These are phyloP conservation scores for Harpegnathos saltator DNA, from an alignment of 1,140 invertebrate species.

Conservation along the genomic window DNA sequence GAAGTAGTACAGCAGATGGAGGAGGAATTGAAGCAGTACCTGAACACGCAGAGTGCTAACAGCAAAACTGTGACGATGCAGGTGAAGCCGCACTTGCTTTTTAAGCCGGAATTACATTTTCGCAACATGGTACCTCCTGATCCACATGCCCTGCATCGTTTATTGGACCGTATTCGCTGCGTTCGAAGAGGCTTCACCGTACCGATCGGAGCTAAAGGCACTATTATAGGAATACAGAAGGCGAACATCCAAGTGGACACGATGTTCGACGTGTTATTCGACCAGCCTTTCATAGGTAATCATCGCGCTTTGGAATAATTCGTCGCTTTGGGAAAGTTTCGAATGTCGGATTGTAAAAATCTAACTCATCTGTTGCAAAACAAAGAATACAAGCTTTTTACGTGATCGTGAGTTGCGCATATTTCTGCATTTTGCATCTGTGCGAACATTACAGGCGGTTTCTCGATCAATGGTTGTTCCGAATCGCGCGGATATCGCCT, in stretches of 20 bases:
- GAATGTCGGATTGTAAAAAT: background rate
- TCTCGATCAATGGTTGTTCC: slow-evolving; percentile 86
- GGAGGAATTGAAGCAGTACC: slow-evolving; percentile 85
- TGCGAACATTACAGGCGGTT: slow-evolving; percentile 86
- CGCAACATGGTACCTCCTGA: slow-evolving; percentile 89
- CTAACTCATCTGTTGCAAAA: no score
- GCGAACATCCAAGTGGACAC: slow-evolving; percentile 85
- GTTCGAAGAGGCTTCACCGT: slow-evolving; percentile 91
- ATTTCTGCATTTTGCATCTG: background rate
- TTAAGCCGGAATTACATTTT: slow-evolving; percentile 79
- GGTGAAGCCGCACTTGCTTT: slow-evolving; percentile 92
- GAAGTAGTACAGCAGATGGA: slow-evolving; percentile 89
- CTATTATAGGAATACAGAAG: slow-evolving; percentile 90
- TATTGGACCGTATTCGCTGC: slow-evolving; percentile 95
- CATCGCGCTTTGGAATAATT: background rate
- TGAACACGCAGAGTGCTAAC: slow-evolving; percentile 66
- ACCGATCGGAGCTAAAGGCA: slow-evolving; percentile 93
- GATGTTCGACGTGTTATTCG: slow-evolving; percentile 92
- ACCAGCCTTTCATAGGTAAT: slow-evolving; percentile 88
- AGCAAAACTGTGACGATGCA: slow-evolving; percentile 89
- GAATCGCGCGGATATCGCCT: slow-evolving; percentile 86
- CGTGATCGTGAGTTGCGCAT: no score
- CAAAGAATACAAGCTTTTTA: no score
- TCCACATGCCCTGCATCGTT: slow-evolving; percentile 87
- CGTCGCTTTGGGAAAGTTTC: background rate